Conservation (phyloP, 1,140 invertebrate species). For the Formica exsecta region DNA sequence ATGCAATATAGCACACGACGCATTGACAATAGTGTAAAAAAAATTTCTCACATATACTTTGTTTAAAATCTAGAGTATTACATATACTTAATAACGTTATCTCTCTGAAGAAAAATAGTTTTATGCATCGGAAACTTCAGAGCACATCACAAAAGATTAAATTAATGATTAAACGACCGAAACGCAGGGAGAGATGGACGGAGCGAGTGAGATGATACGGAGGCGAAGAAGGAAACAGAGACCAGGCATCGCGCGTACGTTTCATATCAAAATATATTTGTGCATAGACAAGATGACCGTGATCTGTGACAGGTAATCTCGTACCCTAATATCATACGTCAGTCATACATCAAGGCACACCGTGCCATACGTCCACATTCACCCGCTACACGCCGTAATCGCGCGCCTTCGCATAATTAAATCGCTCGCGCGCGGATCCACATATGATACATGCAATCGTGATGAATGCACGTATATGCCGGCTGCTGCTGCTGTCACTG, state of each 20-base stretch:
- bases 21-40: neutral
- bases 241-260: slow-evolving; percentile 68
- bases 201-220: too few species aligned
- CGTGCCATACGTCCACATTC: slow-evolving; percentile 60
- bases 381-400: slow-evolving; percentile 31
- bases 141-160: neutral
- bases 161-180: neutral
- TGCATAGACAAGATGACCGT: slow-evolving; percentile 86
- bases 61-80: neutral
- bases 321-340: slow-evolving; percentile 83
- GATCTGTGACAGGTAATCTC: slow-evolving; percentile 85
- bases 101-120: neutral
- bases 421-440: slow-evolving; percentile 46
- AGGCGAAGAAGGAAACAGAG: slow-evolving; percentile 65
- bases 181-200: neutral
- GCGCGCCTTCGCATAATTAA: slow-evolving; percentile 59
- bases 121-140: neutral
- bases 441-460: too few species aligned
- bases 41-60: neutral
- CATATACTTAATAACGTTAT: neutral
- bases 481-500: slow-evolving; percentile 49
- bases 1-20: neutral
- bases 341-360: slow-evolving; percentile 75
- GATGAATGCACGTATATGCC: neutral
- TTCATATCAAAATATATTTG: slow-evolving; percentile 88